Conservation (phyloP, 2,888 invertebrate species). For the Boloria euphrosyne region DNA sequence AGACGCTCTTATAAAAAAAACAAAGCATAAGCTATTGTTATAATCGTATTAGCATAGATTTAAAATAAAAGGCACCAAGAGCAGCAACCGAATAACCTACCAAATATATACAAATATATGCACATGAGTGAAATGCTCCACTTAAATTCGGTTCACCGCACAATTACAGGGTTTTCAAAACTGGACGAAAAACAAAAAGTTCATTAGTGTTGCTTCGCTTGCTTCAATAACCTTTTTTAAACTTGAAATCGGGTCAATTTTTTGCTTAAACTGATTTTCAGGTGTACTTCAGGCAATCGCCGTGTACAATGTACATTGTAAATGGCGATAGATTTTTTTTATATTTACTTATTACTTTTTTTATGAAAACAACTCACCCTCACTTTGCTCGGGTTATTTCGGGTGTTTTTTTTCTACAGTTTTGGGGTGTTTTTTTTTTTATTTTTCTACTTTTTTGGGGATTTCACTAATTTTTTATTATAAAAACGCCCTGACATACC, state of each 20-base stretch:
- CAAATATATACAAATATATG: slow-evolving; percentile 5
- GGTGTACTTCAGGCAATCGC: background rate
- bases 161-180: slow-evolving; percentile 20
- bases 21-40: too few species aligned
- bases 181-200: slow-evolving; percentile 18
- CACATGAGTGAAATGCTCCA: slow-evolving; percentile 8
- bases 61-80: background rate
- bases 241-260: background rate
- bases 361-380: too few species aligned
- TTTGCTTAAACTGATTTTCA: background rate
- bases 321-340: too few species aligned
- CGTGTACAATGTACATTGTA: background rate
- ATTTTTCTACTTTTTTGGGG: too few species aligned
- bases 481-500: too few species aligned
- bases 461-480: too few species aligned
- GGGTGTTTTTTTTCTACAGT: too few species aligned
- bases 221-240: slow-evolving; percentile 14
- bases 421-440: too few species aligned
- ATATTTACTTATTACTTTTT: background rate
- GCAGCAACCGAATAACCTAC: background rate
- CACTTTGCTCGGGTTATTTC: too few species aligned
- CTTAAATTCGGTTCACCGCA: slow-evolving; percentile 10
- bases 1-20: too few species aligned
- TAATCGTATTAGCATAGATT: too few species aligned
- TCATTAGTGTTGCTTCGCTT: slow-evolving; percentile 13